Percentiles rank a stretch among this genome's conserved stretches.
These are phyloP conservation scores for Dyspetes luteomarginatus DNA, from an alignment of 2,888 invertebrate genomes.

Conservation along the genomic window DNA sequence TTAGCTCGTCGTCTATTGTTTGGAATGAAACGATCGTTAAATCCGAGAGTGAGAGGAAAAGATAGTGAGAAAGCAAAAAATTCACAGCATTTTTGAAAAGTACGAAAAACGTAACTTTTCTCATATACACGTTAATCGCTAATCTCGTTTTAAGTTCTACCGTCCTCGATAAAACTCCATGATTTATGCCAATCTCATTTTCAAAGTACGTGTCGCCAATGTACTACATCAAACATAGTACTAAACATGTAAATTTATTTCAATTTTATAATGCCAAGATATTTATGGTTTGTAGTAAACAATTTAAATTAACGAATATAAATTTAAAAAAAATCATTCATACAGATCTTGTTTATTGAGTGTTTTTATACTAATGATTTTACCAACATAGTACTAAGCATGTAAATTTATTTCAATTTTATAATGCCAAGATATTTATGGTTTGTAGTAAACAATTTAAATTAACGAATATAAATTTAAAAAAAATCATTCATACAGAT, in stretches of 20 bases:
- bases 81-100: neutral
- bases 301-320: neutral
- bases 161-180: neutral
- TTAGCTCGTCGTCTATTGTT: neutral
- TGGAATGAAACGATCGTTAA: slow-evolving; percentile 22
- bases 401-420: neutral
- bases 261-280: neutral
- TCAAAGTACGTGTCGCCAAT: neutral
- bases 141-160: neutral
- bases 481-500: too few species aligned
- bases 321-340: neutral
- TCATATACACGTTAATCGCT: neutral
- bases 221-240: neutral
- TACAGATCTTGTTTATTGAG: too few species aligned
- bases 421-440: neutral
- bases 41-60: neutral
- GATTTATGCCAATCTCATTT: slow-evolving; percentile 22
- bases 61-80: neutral
- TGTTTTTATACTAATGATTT: too few species aligned
- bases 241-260: neutral
- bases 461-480: neutral
- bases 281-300: neutral
- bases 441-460: neutral
- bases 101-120: neutral
- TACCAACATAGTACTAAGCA: too few species aligned